Evolutionary conservation across 2,888 invertebrate genomes (phyloP).

Genomic region (Sesia apiformis): DNA sequence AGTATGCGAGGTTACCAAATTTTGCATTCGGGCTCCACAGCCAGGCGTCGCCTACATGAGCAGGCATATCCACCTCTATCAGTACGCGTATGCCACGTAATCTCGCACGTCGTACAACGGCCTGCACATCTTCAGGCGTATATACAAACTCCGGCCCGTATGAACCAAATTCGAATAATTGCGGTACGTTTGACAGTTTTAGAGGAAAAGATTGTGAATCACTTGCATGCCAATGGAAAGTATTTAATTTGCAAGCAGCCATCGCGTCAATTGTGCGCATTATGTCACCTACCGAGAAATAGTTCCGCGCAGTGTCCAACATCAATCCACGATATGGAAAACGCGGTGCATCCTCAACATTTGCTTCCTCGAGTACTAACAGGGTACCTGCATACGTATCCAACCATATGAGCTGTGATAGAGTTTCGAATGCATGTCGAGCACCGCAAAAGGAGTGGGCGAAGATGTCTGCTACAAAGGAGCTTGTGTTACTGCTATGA

Average conservation of each 20-base stretch:
- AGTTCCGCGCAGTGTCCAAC: constrained; percentile 92
- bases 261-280: constrained; percentile 86
- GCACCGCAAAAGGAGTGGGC: constrained; percentile 83
- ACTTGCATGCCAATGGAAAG: constrained; percentile 92
- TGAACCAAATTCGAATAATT: constrained; percentile 85
- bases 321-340: constrained; percentile 87
- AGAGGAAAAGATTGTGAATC: constrained; percentile 94
- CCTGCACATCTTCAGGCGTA: constrained; percentile 77
- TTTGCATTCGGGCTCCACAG: constrained; percentile 80
- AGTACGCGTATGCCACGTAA: constrained; percentile 88
- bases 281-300: constrained; percentile 80
- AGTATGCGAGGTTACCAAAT: constrained; percentile 80
- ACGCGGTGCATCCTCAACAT: constrained; percentile 83
- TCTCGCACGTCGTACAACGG: constrained; percentile 83
- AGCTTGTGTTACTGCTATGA: constrained; percentile 32
- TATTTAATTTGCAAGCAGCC: constrained; percentile 91
- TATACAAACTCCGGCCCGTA: constrained; percentile 84
- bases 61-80: constrained; percentile 91
- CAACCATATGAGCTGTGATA: constrained; percentile 85
- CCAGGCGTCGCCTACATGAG: constrained; percentile 88
- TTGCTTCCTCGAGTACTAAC: constrained; percentile 76
- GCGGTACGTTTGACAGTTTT: constrained; percentile 81
- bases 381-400: constrained; percentile 76
- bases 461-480: constrained; percentile 72
- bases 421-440: constrained; percentile 82